These are phyloP conservation scores for Sinocyclocheilus maitianheensis DNA, from an alignment of 2,113 vertebrate genomes.

Conservation along the genomic window DNA sequence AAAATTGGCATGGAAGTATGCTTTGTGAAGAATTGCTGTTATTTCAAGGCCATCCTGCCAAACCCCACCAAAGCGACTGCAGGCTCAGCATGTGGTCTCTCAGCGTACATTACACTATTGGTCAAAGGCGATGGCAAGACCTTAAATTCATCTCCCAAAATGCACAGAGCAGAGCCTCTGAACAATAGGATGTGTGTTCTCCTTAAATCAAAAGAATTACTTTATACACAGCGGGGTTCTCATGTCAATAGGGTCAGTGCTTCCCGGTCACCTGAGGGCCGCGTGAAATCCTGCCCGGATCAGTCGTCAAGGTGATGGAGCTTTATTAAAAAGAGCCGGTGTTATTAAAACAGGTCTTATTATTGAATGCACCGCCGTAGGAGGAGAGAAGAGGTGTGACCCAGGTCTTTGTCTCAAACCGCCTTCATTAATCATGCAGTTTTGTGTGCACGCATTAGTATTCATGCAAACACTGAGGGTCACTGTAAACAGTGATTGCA, in stretches of 20 bases:
- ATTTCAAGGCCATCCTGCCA: constrained; percentile 28
- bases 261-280: constrained; percentile 48
- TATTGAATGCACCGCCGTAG: constrained; percentile 47
- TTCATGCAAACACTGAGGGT: constrained; percentile 67
- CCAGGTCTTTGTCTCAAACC: constrained; percentile 43
- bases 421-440: constrained; percentile 65
- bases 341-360: constrained; percentile 59
- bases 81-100: constrained; percentile 27
- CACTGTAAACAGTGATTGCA: constrained; percentile 67
- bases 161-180: neutral
- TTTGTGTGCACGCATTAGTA: constrained; percentile 61
- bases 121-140: constrained; percentile 27
- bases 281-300: constrained; percentile 44
- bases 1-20: neutral
- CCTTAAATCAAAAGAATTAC: constrained; percentile 44
- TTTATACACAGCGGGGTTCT: constrained; percentile 33
- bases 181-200: constrained; percentile 19
- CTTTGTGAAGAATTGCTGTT: constrained; percentile 9
- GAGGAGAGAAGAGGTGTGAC: constrained; percentile 55
- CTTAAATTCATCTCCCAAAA: constrained; percentile 36
- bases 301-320: constrained; percentile 10
- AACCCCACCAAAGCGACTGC: neutral
- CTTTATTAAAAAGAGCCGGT: constrained; percentile 60
- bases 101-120: constrained; percentile 7
- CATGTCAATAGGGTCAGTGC: constrained; percentile 65